Base-by-base conservation (phyloP, 2,888 invertebrate genomes). In the Lycophotia porphyrea region DNA sequence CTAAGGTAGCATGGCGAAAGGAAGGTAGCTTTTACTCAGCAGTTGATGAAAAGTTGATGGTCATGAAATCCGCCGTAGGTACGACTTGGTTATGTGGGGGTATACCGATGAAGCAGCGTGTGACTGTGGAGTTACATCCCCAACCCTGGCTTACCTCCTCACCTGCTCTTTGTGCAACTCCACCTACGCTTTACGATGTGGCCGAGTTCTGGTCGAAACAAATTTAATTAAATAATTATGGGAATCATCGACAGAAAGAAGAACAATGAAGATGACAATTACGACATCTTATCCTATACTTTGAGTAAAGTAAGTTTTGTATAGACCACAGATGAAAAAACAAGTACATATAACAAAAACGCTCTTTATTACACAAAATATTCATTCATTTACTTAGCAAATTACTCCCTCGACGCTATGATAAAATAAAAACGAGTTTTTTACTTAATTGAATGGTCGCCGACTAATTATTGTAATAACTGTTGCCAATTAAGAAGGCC, bases 391-490 rank as follows among this genome's bases (percentile, higher is more conserved):
- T 55, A 44, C 52, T 71, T 31, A 69, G 31, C 55, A 72, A 74
- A 70, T 73, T 39, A 63, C 49, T 81, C 82, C 67, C 67, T 49
- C 44, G 27, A 18, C 60, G 75, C 39, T 47, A 67, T 67, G 31
- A 72, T 64, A 68, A 70, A 74, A 81, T 64, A 68, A 74, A 76
- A 76, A 79, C 58, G 15, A 27, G 18, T 31, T 1, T 72, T 69
- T 74, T 18, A 63, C 63, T 39, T 86, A 65, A 77, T 76, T 75
- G 49, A 74, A 73, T 65, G 75, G 65, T 65, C 52, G 44, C 47
- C 67, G 67, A 68, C 75, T 87, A 81, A 87, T 87, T 74, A 84
- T 78, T 63, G 66, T 80, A 80, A 87, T 84, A 76, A 87, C 74
- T 44, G 75, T 74, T 75, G 75, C 39, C 58, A 87, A 78, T 73